Percentiles rank a stretch among this genome's conserved stretches.
Evolutionary conservation across 2,888 invertebrate species (phyloP).

Genomic region (Bellardia pandia): DNA sequence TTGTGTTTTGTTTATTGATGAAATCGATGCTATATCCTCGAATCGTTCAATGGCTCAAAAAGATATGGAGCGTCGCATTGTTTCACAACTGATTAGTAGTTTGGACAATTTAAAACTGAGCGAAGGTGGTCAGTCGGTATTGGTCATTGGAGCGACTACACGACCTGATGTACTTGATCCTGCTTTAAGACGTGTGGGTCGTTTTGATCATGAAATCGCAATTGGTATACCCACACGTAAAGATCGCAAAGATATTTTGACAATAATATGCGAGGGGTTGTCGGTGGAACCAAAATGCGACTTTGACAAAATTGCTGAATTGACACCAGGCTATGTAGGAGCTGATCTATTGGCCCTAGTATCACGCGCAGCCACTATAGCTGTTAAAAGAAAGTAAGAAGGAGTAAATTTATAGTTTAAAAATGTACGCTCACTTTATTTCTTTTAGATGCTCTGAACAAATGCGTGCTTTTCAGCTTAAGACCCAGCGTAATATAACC

Average conservation of each 20-base stretch:
- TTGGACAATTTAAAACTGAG: constrained; percentile 88
- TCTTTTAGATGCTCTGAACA: constrained; percentile 79
- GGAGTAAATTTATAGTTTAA: not conserved
- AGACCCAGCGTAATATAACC: constrained; percentile 80
- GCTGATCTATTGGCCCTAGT: constrained; percentile 95
- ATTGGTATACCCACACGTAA: constrained; percentile 96
- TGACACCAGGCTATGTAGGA: constrained; percentile 98
- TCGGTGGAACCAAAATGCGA: constrained; percentile 89
- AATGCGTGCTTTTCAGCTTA: constrained; percentile 80
- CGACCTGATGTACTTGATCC: constrained; percentile 96
- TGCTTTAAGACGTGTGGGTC: constrained; percentile 94
- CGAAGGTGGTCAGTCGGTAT: constrained; percentile 82
- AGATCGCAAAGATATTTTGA: constrained; percentile 92
- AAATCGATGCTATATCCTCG: constrained; percentile 97
- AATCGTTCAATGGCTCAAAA: constrained; percentile 95
- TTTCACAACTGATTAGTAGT: constrained; percentile 95
- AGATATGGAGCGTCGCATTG: constrained; percentile 98
- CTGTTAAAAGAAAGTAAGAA: constrained; percentile 88
- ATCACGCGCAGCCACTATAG: constrained; percentile 94
- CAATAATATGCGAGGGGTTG: constrained; percentile 89
- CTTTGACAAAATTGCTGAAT: constrained; percentile 89
- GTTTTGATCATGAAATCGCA: constrained; percentile 97
- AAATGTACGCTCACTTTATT: not conserved
- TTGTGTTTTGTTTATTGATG: constrained; percentile 96
- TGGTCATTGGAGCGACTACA: constrained; percentile 98